Evolutionary conservation across 2,888 invertebrate genomes (phyloP), one percentile per base, ranked within the genome.

Genomic region (Drosophila pseudotakahashii): DNA sequence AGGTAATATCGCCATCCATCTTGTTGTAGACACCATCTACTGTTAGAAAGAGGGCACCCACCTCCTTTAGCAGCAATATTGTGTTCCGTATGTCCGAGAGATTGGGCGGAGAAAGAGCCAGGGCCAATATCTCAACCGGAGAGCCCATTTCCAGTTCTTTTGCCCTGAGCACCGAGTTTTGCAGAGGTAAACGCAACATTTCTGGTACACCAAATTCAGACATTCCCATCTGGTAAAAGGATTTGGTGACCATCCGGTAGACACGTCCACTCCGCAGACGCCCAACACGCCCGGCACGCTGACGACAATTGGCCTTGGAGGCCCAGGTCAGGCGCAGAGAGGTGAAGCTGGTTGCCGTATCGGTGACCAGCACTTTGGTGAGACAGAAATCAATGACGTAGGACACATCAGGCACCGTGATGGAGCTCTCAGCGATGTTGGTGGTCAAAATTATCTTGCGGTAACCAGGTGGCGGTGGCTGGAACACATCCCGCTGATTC

Each of bases 311-410:
- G 0, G 96, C 95, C 89, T 96, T 96, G 0, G 98, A 96, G 0
- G 98, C 97, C 98, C 98, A 99, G 64, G 94, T 93, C 75, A 98
- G 89, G 81, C 95, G 94, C 47, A 99, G 93, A 48, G 95, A 88
- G 1, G 88, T 85, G 19, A 91, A 90, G 93, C 97, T 97, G 0
- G 97, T 96, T 0, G 93, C 92, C 1, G 94, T 93, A 90, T 98
- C 97, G 51, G 95, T 95, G 6, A 95, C 93, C 80, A 98, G 92
- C 37, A 94, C 94, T 93, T 98, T 98, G 68, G 97, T 97, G 69
- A 98, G 93, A 92, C 98, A 99, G 92, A 97, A 98, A 92, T 99
- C 99, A 84, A 99, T 96, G 51, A 99, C 98, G 92, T 96, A 98
- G 92, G 95, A 95, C 16, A 97, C 95, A 91, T 98, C 97, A 0